A percentile compares a stretch with the other conserved stretches of the same genome.
Evolutionary conservation across 2,888 invertebrate genomes (phyloP).

Genomic region (Lissonota sp.): DNA sequence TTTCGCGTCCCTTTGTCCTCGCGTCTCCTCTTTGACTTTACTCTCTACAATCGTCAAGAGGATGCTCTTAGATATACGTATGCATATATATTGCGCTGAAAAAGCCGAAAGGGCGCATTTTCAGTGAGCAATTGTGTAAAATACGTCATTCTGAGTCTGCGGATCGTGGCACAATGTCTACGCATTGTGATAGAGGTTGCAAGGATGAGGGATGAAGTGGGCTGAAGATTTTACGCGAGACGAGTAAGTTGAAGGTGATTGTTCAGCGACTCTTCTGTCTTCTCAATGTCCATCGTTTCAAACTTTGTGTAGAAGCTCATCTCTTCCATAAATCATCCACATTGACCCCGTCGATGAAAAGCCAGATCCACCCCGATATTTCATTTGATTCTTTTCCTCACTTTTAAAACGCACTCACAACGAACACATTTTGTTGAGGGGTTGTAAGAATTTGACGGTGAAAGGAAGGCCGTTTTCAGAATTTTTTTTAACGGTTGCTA

Average conservation of each 20-base stretch:
- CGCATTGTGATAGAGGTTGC: background rate
- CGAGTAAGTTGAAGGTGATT: constrained; percentile 33
- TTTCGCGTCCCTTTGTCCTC: constrained; percentile 61
- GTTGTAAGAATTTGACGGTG: background rate
- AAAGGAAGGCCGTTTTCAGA: too few species aligned
- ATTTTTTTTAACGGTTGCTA: too few species aligned
- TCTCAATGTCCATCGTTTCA: constrained; percentile 53
- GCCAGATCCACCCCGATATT: background rate
- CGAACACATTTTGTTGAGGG: background rate
- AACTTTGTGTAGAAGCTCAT: constrained; percentile 24
- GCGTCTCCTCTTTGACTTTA: constrained; percentile 62
- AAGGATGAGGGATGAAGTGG: constrained; percentile 22
- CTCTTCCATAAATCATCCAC: too few species aligned
- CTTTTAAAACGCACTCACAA: too few species aligned
- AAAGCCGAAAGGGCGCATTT: too few species aligned
- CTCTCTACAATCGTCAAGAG: constrained; percentile 62
- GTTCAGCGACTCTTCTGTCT: constrained; percentile 47
- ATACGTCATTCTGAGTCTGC: too few species aligned
- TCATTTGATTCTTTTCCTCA: background rate
- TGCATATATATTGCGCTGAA: background rate
- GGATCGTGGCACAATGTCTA: too few species aligned
- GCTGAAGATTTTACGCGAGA: constrained; percentile 38
- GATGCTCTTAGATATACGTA: constrained; percentile 38
- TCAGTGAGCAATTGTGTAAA: too few species aligned
- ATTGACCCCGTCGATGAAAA: too few species aligned